Percentiles rank a stretch among this genome's conserved stretches.
phyloP scores from a whole-genome alignment of 2,113 vertebrate species.

The Cryptotis parvus region DNA sequence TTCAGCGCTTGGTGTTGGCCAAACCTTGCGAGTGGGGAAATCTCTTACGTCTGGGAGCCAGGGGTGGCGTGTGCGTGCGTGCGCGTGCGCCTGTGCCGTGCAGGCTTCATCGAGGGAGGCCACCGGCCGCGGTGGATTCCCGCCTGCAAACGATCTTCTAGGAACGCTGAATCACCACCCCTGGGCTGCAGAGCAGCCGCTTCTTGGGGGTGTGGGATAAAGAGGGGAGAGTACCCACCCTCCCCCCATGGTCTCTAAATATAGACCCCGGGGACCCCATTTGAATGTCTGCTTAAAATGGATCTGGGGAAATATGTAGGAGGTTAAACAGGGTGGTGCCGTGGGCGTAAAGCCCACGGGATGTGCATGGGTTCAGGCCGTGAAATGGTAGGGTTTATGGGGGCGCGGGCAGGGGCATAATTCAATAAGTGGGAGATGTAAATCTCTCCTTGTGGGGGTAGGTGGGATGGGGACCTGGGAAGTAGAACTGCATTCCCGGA shows the following conservation, averaged over 20 bases:
- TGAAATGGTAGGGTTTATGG: neutral
- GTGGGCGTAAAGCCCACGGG: too few species aligned
- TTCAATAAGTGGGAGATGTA: neutral
- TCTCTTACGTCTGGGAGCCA: slow-evolving; percentile 75
- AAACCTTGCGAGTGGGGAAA: slow-evolving; percentile 73
- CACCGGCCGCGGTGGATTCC: slow-evolving; percentile 46
- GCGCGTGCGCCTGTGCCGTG: neutral
- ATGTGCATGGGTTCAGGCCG: neutral
- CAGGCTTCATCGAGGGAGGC: slow-evolving; percentile 47
- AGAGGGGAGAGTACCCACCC: neutral
- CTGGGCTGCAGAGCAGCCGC: slow-evolving; percentile 61
- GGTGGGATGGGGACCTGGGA: neutral
- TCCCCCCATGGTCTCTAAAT: slow-evolving; percentile 5
- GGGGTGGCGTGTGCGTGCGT: slow-evolving; percentile 3
- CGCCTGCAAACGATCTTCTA: slow-evolving; percentile 71
- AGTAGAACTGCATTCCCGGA: neutral
- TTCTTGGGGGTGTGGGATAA: slow-evolving; percentile 46
- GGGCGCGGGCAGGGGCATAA: neutral
- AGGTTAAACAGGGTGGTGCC: neutral
- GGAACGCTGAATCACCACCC: slow-evolving; percentile 78
- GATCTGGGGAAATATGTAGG: neutral
- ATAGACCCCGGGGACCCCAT: neutral
- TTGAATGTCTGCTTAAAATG: neutral
- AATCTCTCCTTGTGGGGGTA: neutral
- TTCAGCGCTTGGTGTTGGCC: slow-evolving; percentile 38